A percentile compares a stretch with the other conserved stretches of the same genome.
These are phyloP conservation scores for Pogonomyrmex barbatus DNA, from an alignment of 1,140 invertebrate genomes.

Conservation along the genomic window DNA sequence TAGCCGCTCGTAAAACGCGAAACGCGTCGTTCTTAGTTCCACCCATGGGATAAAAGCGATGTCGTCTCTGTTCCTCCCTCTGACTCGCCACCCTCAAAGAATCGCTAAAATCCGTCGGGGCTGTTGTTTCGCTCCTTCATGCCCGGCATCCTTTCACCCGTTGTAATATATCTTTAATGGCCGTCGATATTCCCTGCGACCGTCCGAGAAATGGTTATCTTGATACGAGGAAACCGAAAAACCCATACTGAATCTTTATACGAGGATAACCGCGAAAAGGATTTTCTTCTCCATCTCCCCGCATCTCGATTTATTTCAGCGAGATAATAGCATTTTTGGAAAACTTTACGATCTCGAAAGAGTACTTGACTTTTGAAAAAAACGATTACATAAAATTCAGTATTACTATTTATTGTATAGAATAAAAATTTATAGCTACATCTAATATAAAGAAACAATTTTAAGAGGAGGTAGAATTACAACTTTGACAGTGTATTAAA, in stretches of 20 bases:
- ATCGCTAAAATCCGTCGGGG: conserved; percentile 32
- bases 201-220: background rate
- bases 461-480: background rate
- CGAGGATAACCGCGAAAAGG: background rate
- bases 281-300: background rate
- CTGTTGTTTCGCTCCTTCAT: conserved; percentile 18
- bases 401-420: background rate
- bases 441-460: background rate
- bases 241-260: conserved; percentile 17
- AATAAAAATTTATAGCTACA: background rate
- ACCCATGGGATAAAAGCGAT: conserved; percentile 31
- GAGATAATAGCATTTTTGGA: background rate
- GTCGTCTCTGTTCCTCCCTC: background rate
- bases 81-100: conserved; percentile 17
- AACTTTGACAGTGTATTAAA: background rate
- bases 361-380: background rate
- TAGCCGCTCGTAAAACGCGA: conserved; percentile 71
- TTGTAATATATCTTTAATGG: conserved; percentile 46
- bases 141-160: background rate
- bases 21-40: conserved; percentile 63
- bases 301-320: conserved; percentile 1
- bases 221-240: conserved; percentile 12
- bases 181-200: background rate
- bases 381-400: background rate
- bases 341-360: background rate